phyloP scores from a whole-genome alignment of 2,797 vertebrate genomes.

The Macrochelys suwanniensis region DNA sequence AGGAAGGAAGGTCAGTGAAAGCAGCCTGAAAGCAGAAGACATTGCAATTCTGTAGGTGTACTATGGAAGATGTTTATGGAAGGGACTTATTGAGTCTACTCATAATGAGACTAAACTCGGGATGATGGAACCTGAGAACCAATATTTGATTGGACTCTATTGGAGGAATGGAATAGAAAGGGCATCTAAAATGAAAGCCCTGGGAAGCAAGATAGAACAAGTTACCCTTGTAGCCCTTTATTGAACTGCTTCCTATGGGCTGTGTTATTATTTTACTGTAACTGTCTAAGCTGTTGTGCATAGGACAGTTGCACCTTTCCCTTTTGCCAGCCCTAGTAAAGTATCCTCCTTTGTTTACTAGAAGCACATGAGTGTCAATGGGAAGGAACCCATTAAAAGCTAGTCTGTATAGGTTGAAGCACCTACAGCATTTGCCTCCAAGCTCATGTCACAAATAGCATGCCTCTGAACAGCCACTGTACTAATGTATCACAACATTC shows the following conservation, averaged over 20 bases:
- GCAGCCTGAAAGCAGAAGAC: not conserved
- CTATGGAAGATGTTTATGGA: not conserved
- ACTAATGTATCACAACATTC: not conserved
- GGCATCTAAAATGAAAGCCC: not conserved
- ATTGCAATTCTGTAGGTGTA: not conserved
- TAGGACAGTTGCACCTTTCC: not conserved
- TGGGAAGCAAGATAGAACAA: not conserved
- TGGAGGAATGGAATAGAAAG: not conserved
- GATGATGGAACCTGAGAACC: not conserved
- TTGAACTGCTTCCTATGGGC: not conserved
- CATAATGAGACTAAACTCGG: not conserved
- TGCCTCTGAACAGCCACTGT: not conserved
- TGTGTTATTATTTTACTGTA: not conserved
- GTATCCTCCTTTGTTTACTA: not conserved
- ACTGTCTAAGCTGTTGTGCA: not conserved
- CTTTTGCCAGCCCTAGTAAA: not conserved
- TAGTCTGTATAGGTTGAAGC: not conserved
- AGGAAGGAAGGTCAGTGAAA: not conserved
- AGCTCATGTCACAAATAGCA: not conserved
- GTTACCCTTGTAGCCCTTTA: not conserved
- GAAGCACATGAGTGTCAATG: not conserved
- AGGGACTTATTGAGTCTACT: not conserved
- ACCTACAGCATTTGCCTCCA: not conserved
- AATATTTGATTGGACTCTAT: not conserved
- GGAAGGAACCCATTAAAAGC: not conserved